Evolutionary conservation across 2,797 vertebrate species (phyloP).

Genomic region (Lutjanus argentimaculatus): DNA sequence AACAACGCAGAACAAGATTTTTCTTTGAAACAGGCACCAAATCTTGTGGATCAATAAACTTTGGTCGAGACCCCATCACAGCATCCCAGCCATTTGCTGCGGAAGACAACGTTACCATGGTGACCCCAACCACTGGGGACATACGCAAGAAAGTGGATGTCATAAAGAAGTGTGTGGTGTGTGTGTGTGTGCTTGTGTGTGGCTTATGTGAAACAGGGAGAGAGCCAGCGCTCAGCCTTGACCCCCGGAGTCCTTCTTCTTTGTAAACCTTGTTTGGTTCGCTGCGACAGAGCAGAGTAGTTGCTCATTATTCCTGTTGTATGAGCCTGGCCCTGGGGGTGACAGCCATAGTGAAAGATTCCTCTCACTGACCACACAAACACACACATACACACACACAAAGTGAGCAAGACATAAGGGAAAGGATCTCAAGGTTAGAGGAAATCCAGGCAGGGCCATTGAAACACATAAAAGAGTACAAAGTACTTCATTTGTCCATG

Average conservation of each 20-base stretch:
- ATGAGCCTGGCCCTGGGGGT: conserved; percentile 62
- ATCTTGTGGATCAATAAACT: conserved; percentile 76
- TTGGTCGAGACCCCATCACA: conserved; percentile 68
- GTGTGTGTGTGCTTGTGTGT: conserved; percentile 28
- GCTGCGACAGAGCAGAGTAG: conserved; percentile 59
- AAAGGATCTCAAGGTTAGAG: conserved; percentile 50
- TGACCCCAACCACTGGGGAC: conserved; percentile 69
- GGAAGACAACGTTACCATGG: conserved; percentile 74
- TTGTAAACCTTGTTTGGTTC: conserved; percentile 70
- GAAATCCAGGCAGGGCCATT: conserved; percentile 31
- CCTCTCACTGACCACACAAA: conserved; percentile 42
- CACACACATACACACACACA: conserved; percentile 33
- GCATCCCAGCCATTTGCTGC: conserved; percentile 57
- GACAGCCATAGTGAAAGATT: conserved; percentile 65
- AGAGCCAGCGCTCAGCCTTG: conserved; percentile 61
- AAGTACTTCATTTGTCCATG: conserved; percentile 35
- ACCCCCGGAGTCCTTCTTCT: conserved; percentile 66
- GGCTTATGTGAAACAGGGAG: conserved; percentile 36
- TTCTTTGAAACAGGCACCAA: conserved; percentile 73
- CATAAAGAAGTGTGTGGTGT: conserved; percentile 54
- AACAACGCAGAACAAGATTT: conserved; percentile 52
- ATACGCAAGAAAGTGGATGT: conserved; percentile 56
- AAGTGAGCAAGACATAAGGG: conserved; percentile 34
- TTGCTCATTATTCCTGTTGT: conserved; percentile 73
- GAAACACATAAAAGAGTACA: conserved; percentile 33